Conservation (phyloP, 2,888 invertebrate species). For the Pyrgus malvae region DNA sequence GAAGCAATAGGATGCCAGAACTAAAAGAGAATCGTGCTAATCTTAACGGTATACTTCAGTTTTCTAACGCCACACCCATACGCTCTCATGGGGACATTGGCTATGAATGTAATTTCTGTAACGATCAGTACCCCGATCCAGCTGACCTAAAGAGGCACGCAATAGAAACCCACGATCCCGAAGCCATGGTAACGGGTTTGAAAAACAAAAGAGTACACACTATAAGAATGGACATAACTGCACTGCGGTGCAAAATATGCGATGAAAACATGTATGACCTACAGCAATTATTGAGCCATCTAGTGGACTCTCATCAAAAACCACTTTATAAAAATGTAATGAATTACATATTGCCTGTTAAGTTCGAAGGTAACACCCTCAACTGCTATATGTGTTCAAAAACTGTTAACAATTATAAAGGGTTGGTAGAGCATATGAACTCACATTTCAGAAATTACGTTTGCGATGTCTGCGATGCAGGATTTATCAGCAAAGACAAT, state of each 20-base stretch:
- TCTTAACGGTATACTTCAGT: constrained; percentile 44
- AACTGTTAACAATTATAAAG: constrained; percentile 37
- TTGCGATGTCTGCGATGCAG: constrained; percentile 44
- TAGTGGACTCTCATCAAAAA: constrained; percentile 7
- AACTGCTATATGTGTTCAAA: constrained; percentile 20
- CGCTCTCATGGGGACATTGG: constrained; percentile 46
- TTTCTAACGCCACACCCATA: constrained; percentile 57
- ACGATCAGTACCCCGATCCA: constrained; percentile 40
- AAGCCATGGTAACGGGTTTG: constrained; percentile 43
- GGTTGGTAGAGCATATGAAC: constrained; percentile 49
- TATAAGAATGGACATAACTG: constrained; percentile 52
- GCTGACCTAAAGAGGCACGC: constrained; percentile 50
- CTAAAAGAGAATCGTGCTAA: constrained; percentile 36
- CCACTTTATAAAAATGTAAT: constrained; percentile 15
- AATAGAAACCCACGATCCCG: constrained; percentile 38
- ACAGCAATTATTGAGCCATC: constrained; percentile 29
- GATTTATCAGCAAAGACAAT: constrained; percentile 44
- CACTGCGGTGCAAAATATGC: constrained; percentile 32
- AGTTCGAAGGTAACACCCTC: constrained; percentile 24
- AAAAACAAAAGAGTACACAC: constrained; percentile 44
- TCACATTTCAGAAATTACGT: constrained; percentile 47
- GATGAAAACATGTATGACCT: constrained; percentile 15
- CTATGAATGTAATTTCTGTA: constrained; percentile 51
- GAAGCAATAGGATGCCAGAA: constrained; percentile 11
- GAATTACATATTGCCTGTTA: constrained; percentile 30